These are phyloP conservation scores for Pluvianellus socialis DNA, from an alignment of 2,113 vertebrate species.

Conservation along the genomic window DNA sequence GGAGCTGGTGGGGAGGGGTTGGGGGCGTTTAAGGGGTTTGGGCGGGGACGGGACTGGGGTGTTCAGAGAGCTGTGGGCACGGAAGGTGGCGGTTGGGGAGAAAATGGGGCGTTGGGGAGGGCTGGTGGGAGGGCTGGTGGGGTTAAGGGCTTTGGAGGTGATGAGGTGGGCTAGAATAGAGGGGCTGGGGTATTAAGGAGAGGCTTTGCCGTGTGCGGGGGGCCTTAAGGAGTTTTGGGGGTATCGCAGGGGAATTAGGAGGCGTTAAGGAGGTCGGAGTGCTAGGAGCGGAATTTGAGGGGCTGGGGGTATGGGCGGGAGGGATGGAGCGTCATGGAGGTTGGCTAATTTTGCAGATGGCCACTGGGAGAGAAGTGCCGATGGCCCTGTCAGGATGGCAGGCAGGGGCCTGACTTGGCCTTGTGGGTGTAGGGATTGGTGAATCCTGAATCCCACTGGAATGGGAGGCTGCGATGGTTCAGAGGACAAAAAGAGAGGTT, in stretches of 20 bases:
- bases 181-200: rapidly evolving
- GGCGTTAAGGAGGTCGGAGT: not conserved
- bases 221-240: rapidly evolving
- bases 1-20: not conserved
- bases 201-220: not conserved
- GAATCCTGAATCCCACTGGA: not conserved
- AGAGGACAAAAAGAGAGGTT: not conserved
- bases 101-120: not conserved
- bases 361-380: not conserved
- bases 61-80: not conserved
- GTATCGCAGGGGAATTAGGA: not conserved
- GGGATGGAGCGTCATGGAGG: rapidly evolving
- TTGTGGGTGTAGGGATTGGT: not conserved
- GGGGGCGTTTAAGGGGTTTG: too few species aligned
- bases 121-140: not conserved
- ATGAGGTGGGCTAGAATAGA: not conserved
- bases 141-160: not conserved
- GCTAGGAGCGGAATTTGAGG: not conserved
- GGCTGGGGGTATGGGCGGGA: not conserved
- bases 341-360: not conserved
- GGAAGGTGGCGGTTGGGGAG: not conserved
- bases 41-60: not conserved
- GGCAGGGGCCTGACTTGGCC: not conserved
- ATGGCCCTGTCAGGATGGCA: not conserved
- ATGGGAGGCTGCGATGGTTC: not conserved